phyloP scores from a whole-genome alignment of 2,797 vertebrate species.

The Acanthornis magna region DNA sequence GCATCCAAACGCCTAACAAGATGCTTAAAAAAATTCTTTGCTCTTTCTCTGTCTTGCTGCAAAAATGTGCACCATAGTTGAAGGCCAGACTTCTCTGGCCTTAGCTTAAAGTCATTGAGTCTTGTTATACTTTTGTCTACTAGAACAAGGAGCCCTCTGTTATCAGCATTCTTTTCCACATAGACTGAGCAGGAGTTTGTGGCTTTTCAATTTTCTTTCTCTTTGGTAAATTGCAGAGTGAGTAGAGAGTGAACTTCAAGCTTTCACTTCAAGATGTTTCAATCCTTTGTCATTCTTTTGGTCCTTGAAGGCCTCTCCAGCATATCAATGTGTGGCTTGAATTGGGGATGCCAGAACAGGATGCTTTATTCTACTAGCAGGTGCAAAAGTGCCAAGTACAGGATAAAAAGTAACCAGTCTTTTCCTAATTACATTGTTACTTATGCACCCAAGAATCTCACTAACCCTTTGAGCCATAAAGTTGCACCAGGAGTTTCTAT shows the following conservation, averaged over 20 bases:
- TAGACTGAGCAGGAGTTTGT: not conserved
- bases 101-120: slow-evolving; percentile 8
- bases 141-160: slow-evolving; percentile 53
- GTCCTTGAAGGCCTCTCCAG: not conserved
- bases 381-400: slow-evolving; percentile 10
- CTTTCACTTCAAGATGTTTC: slow-evolving; percentile 36
- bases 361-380: slow-evolving; percentile 3
- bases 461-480: not conserved
- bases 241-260: not conserved
- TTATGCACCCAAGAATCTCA: not conserved
- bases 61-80: not conserved
- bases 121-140: slow-evolving; percentile 10
- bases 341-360: not conserved
- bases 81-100: not conserved
- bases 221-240: not conserved
- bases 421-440: not conserved
- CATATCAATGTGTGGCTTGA: slow-evolving; percentile 6
- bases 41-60: not conserved
- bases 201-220: slow-evolving; percentile 27
- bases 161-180: slow-evolving; percentile 13
- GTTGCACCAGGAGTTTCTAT: not conserved
- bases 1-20: not conserved
- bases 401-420: not conserved
- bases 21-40: not conserved
- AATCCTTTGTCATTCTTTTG: not conserved